Percentiles rank a stretch among this genome's conserved stretches.
phyloP scores from a whole-genome alignment of 1,140 invertebrate genomes.

The Drosophila gunungcola region DNA sequence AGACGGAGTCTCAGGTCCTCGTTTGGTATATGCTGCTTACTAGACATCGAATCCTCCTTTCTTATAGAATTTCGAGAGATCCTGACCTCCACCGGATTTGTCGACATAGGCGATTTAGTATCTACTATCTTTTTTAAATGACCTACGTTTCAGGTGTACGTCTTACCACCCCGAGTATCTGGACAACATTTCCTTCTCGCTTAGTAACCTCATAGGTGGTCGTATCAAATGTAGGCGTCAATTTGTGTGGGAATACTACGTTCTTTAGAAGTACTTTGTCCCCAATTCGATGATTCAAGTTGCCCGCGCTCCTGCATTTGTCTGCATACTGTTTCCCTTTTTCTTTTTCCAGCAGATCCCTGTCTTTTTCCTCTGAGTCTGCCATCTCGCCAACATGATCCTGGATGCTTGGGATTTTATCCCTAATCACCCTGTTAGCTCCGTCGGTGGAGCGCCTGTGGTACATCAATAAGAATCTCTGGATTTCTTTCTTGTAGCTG shows the following conservation, averaged over 20 bases:
- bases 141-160: neutral
- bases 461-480: neutral
- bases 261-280: neutral
- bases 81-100: too few species aligned
- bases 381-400: neutral
- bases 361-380: neutral
- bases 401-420: neutral
- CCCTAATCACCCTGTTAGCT: neutral
- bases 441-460: neutral
- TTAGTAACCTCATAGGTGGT: conserved; percentile 4
- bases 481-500: neutral
- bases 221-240: conserved; percentile 6
- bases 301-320: neutral
- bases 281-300: neutral
- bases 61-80: too few species aligned
- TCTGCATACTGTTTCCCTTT: conserved; percentile 8
- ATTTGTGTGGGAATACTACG: neutral
- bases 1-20: too few species aligned
- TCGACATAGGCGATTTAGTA: neutral
- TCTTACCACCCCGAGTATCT: neutral
- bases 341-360: neutral
- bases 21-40: too few species aligned
- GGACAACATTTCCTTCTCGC: neutral
- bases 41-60: too few species aligned
- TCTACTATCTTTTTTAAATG: neutral